A percentile compares a stretch with the other conserved stretches of the same genome.
Evolutionary conservation across 2,888 invertebrate genomes (phyloP).

Genomic region (Parnassius mnemosyne): DNA sequence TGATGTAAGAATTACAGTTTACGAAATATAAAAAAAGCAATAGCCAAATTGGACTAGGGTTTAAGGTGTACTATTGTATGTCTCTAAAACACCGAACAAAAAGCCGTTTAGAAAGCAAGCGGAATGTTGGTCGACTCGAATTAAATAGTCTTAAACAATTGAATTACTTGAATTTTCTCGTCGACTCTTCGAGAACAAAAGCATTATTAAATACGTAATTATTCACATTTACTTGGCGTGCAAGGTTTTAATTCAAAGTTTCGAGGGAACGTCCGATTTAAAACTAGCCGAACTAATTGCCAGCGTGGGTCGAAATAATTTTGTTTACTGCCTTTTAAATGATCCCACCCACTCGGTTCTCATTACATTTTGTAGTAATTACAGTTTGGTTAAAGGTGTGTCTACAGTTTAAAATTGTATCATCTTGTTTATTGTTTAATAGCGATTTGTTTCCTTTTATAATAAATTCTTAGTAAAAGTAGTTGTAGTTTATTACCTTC

Average conservation of each 20-base stretch:
- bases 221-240: slow-evolving; percentile 78
- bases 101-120: slow-evolving; percentile 65
- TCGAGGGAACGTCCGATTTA: slow-evolving; percentile 71
- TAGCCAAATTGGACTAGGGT: not conserved
- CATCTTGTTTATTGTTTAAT: not conserved
- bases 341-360: slow-evolving; percentile 70
- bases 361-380: slow-evolving; percentile 41
- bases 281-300: slow-evolving; percentile 80
- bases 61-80: slow-evolving; percentile 5
- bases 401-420: slow-evolving; percentile 28
- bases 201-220: slow-evolving; percentile 81
- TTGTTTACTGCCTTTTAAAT: slow-evolving; percentile 78
- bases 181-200: slow-evolving; percentile 74
- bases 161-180: slow-evolving; percentile 79
- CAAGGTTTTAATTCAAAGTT: slow-evolving; percentile 65
- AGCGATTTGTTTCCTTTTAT: too few relatives aligned
- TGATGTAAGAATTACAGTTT: too few relatives aligned
- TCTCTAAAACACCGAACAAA: slow-evolving; percentile 38
- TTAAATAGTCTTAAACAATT: slow-evolving; percentile 78
- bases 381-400: slow-evolving; percentile 35
- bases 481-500: too few relatives aligned
- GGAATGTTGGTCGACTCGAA: slow-evolving; percentile 60
- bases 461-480: too few relatives aligned
- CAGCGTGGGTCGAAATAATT: slow-evolving; percentile 75
- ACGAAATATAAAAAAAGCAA: too few relatives aligned